These are phyloP conservation scores for Dolichopus griseipennis DNA, from an alignment of 2,888 invertebrate species.

Conservation along the genomic window DNA sequence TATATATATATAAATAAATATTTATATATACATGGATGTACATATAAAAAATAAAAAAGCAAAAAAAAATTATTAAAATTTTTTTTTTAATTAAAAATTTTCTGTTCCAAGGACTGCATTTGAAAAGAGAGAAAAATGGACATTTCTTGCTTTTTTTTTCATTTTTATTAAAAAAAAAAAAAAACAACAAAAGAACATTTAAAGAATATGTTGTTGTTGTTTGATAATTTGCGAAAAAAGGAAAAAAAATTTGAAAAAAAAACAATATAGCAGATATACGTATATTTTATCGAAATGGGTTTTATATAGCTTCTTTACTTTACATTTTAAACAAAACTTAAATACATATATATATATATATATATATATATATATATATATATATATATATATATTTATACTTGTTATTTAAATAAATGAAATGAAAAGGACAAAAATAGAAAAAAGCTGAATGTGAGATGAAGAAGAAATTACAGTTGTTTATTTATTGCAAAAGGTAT, in stretches of 20 bases:
- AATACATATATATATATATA: no score
- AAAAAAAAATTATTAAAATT: not conserved
- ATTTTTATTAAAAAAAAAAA: not conserved
- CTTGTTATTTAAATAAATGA: no score
- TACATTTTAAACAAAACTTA: not conserved
- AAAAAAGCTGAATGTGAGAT: not conserved
- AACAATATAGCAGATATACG: not conserved
- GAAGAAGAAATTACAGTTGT: not conserved
- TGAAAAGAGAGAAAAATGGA: slow-evolving; percentile 1
- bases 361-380: no score
- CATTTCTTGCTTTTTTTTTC: not conserved
- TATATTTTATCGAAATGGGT: not conserved
- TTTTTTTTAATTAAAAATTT: not conserved
- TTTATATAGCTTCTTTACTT: not conserved
- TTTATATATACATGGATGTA: no score
- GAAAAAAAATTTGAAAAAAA: not conserved
- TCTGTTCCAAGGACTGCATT: slow-evolving; percentile 3
- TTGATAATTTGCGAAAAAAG: not conserved
- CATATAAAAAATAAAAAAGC: no score
- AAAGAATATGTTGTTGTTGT: not conserved
- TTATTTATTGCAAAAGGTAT: not conserved
- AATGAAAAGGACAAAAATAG: not conserved
- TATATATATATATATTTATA: no score
- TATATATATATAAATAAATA: no score
- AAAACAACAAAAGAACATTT: not conserved